Percentiles rank a stretch among this genome's conserved stretches.
Evolutionary conservation across 2,797 vertebrate species (phyloP).

Genomic region (Ataeniobius toweri): DNA sequence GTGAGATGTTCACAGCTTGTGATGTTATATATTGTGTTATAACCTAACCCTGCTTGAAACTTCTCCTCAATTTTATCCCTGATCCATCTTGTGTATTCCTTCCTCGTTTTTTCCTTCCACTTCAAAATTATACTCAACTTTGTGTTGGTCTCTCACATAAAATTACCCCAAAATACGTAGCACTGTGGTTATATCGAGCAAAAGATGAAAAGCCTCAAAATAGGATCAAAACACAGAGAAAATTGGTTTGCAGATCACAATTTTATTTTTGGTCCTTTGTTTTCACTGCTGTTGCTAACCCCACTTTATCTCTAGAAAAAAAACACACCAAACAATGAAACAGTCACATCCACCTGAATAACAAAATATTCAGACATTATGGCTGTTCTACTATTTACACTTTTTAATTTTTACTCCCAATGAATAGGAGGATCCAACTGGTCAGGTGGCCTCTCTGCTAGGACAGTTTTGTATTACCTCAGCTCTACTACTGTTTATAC

Average conservation of each 20-base stretch:
- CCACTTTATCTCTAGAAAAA: slow-evolving; percentile 7
- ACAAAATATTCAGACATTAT: slow-evolving; percentile 1
- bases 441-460: slow-evolving; percentile 43
- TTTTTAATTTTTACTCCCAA: neutral
- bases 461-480: slow-evolving; percentile 46
- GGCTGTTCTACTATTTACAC: slow-evolving; percentile 2
- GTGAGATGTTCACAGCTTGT: neutral
- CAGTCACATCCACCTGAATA: slow-evolving; percentile 37
- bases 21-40: neutral
- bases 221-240: slow-evolving; percentile 14
- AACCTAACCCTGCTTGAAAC: neutral
- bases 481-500: slow-evolving; percentile 1
- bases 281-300: slow-evolving; percentile 15
- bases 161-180: neutral
- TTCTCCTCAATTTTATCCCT: too few species aligned
- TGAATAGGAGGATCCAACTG: slow-evolving; percentile 35
- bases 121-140: neutral
- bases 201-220: neutral
- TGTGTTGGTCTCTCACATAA: neutral
- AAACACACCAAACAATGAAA: slow-evolving; percentile 15
- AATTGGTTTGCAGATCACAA: slow-evolving; percentile 51
- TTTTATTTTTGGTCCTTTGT: slow-evolving; percentile 58
- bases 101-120: neutral
- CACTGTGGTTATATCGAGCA: neutral
- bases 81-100: neutral